These are phyloP conservation scores for Nasonia longicornis DNA, from an alignment of 1,140 invertebrate species.

Conservation along the genomic window DNA sequence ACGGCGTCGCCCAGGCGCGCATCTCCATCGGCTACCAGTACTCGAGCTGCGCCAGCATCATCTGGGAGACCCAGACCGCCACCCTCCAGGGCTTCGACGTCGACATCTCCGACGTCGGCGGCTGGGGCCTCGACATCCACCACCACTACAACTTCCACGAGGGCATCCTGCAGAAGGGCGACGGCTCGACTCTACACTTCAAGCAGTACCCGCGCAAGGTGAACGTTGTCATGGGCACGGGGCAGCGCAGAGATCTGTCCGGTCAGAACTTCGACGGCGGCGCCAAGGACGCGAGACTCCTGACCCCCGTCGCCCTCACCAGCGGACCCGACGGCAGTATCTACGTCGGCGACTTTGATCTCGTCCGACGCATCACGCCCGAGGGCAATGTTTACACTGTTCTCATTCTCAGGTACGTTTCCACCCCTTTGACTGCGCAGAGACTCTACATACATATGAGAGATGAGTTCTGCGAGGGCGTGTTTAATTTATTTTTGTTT, in stretches of 20 bases:
- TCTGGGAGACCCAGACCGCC: conserved; percentile 95
- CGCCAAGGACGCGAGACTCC: conserved; percentile 86
- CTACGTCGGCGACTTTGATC: conserved; percentile 97
- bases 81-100: conserved; percentile 97
- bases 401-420: conserved; percentile 84
- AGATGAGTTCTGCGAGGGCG: not conserved
- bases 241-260: conserved; percentile 82
- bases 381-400: conserved; percentile 93
- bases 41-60: conserved; percentile 83
- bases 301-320: conserved; percentile 93
- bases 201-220: conserved; percentile 92
- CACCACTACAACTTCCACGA: conserved; percentile 99
- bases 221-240: conserved; percentile 93
- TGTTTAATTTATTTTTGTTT: conserved; percentile 8
- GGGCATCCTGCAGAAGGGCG: conserved; percentile 96
- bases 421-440: not conserved
- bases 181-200: conserved; percentile 92
- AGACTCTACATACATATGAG: not conserved
- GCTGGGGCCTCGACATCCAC: conserved; percentile 97
- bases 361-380: conserved; percentile 91
- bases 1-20: conserved; percentile 87
- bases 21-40: conserved; percentile 96
- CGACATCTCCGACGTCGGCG: conserved; percentile 91
- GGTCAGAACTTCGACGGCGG: conserved; percentile 87
- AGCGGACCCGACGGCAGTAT: conserved; percentile 95